These are phyloP conservation scores for Tenualosa thibaudeaui DNA, from an alignment of 2,797 vertebrate genomes.

Conservation along the genomic window DNA sequence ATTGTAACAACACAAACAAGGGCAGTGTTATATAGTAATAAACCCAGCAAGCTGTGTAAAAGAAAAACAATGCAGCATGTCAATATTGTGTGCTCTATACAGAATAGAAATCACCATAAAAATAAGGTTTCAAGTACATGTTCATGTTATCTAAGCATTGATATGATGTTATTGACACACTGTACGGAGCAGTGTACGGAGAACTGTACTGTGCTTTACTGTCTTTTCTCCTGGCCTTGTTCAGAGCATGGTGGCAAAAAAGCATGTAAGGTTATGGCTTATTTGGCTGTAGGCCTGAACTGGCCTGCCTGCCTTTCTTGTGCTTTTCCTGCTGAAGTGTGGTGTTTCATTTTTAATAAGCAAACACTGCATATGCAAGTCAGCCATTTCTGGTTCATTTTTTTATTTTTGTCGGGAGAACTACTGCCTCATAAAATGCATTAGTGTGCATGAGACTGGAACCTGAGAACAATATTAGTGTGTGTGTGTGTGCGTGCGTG, in stretches of 20 bases:
- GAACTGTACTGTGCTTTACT: not conserved
- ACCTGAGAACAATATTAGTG: not conserved
- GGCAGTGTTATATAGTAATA: too few relatives aligned
- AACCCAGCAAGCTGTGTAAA: not conserved
- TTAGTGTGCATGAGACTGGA: slow-evolving; percentile 3
- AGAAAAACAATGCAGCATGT: not conserved
- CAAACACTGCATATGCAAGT: slow-evolving; percentile 19
- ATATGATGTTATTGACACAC: not conserved
- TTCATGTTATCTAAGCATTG: not conserved
- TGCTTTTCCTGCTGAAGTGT: not conserved
- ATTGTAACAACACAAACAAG: not conserved
- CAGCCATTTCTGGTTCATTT: slow-evolving; percentile 27
- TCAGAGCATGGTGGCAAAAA: not conserved
- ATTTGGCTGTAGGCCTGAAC: not conserved
- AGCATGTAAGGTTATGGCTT: not conserved
- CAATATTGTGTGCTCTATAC: not conserved
- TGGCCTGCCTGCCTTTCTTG: not conserved
- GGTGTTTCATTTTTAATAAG: slow-evolving; percentile 46
- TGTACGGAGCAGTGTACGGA: not conserved
- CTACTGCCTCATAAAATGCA: slow-evolving; percentile 30
- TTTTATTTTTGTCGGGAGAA: not conserved
- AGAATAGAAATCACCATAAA: not conserved
- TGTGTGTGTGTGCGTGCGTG: too few relatives aligned
- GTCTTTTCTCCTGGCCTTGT: not conserved
- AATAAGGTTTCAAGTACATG: not conserved